These are phyloP conservation scores for Acanthosepion pharaonis DNA, from an alignment of 2,888 invertebrate species.

Conservation along the genomic window DNA sequence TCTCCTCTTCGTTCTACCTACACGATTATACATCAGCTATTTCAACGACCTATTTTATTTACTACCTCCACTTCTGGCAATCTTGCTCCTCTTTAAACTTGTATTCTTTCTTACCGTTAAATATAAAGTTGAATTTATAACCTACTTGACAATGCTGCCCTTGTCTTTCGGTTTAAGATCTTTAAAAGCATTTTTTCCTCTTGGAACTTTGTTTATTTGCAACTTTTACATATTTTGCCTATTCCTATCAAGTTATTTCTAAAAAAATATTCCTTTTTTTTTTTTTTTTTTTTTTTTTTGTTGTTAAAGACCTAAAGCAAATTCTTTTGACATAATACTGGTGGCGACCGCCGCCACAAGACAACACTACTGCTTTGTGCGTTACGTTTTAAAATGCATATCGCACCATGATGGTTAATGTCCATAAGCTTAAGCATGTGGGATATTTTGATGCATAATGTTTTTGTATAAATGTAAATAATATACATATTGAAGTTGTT, in stretches of 20 bases:
- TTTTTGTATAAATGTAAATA: no score
- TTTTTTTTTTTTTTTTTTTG: no score
- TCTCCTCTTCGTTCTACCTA: neutral
- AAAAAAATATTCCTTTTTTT: neutral
- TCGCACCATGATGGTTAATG: no score
- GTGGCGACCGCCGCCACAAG: neutral
- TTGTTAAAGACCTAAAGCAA: neutral
- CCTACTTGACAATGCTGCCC: neutral
- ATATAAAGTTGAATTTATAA: neutral
- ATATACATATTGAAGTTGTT: no score
- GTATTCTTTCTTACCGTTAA: neutral
- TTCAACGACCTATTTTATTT: constrained; percentile 33
- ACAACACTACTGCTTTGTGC: neutral
- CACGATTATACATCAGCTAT: neutral
- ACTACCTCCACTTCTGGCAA: neutral
- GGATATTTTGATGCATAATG: no score
- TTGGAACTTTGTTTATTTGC: no score
- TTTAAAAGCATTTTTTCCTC: neutral
- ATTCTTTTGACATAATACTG: neutral
- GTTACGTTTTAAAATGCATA: no score
- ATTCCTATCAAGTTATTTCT: no score
- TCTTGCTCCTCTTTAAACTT: neutral
- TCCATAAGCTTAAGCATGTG: no score
- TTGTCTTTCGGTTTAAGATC: neutral
- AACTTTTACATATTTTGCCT: no score